Evolutionary conservation across 2,888 invertebrate species (phyloP), one percentile per base, ranked within the genome.

Genomic region (Athrips mouffetella): DNA sequence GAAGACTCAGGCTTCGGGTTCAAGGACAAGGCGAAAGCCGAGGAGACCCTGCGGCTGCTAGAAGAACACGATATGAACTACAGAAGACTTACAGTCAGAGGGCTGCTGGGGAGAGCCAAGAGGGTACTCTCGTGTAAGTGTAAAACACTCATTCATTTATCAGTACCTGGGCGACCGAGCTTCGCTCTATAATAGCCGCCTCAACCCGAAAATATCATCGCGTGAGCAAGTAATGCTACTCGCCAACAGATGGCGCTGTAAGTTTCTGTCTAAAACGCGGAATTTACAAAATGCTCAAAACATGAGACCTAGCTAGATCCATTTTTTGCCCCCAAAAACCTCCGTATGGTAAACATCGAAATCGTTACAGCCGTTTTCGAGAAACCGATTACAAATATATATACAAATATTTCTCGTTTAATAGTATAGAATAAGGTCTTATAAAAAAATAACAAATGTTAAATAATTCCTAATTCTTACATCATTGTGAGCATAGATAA

Each of bases 1-100:
- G 89, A 90, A 67, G 92, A 91, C 51, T 83, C 90, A 0, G 91
- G 91, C 58, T 93, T 92, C 76, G 93, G 93, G 0, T 93, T 92
- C 85, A 93, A 93, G 73, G 92, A 93, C 73, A 91, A 90, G 69
- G 91, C 91, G 54, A 93, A 92, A 74, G 93, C 93, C 0, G 78
- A 90, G 61, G 92, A 93, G 61, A 93, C 93, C 0, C 73, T 93
- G n/a, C 82, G 88, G 25, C 74, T 91, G 41, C 65, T 93, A 53
- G 91, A 92, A 58, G 81, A 87, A 13, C 92, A 93, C 57, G 93
- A 93, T 39, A 72, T 89, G 54, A 91, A 91, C 65, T 93, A 93
- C 75, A 86, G 92, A 47, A 87, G 91, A 53, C 86, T 92, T 49
- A 45, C n/a, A 8, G 31, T 41, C 10, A 13, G 31, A 7, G 42